Conservation (phyloP, 37 sponge, comb jelly and placozoan genomes). For the Cliona cf. orientalis region DNA sequence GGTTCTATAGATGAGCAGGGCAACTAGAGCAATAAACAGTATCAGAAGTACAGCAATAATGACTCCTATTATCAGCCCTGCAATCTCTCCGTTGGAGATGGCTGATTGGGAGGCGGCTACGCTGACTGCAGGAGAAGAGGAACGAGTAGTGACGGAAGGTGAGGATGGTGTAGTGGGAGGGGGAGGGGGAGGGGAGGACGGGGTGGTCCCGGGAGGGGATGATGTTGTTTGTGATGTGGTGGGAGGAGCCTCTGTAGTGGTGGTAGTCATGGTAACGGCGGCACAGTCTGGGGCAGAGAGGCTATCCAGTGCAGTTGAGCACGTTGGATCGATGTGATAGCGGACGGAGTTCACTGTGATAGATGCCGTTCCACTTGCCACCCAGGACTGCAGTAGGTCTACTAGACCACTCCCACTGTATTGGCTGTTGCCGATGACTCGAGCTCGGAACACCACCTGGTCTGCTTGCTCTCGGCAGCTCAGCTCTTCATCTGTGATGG, state of each 20-base stretch:
- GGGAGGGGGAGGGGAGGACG: not conserved
- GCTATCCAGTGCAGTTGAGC: conserved; percentile 3
- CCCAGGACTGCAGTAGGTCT: conserved; percentile 29
- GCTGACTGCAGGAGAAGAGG: not conserved
- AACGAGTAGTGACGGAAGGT: not conserved
- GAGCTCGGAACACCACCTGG: conserved; percentile 30
- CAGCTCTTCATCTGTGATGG: not conserved
- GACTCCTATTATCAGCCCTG: conserved; percentile 3
- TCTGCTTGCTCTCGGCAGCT: conserved; percentile 28
- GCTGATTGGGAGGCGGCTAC: not conserved
- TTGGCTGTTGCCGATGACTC: conserved; percentile 23
- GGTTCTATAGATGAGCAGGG: too few relatives aligned
- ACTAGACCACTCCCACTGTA: conserved; percentile 15
- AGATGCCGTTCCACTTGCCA: not conserved
- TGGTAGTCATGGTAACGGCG: not conserved
- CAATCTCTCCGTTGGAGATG: not conserved
- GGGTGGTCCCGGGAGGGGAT: not conserved
- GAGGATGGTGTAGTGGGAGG: not conserved
- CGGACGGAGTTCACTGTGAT: not conserved
- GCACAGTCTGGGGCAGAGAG: conserved; percentile 34
- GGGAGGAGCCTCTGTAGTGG: not conserved
- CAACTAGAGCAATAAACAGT: not conserved
- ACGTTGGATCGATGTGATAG: conserved; percentile 12
- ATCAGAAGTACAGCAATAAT: conserved; percentile 2
- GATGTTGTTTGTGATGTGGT: not conserved